Evolutionary conservation across 2,797 vertebrate genomes (phyloP), one percentile per base, ranked within the genome.

Genomic region (Pelobates cultripes): DNA sequence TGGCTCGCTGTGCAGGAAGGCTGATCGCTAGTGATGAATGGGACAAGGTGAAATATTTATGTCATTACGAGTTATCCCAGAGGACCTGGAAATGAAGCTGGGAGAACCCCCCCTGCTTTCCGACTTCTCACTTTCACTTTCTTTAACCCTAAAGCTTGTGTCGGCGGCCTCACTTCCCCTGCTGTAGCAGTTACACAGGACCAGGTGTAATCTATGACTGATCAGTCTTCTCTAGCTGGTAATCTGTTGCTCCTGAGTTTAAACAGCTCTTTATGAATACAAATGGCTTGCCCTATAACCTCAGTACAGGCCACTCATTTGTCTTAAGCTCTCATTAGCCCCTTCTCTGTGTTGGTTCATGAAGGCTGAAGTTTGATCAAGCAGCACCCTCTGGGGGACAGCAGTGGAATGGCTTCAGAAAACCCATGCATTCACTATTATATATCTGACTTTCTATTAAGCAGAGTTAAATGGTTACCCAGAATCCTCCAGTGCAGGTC

Each of bases 191-290:
- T 44, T 3, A 7, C 75, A 55, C 12, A 41, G 28, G 43, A 64
- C 28, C 53, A 17, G 14, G 66, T 70, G 51, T 73, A 73, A 72
- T 41, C 12, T 40, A 53, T 3, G 8, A 40, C 60, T 42, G 45
- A 77, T 73, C 75, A 45, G 61, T 15, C 68, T 67, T 17, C 68
- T 43, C 15, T 28, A 17, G 17, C 10, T 53, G n/a, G 42, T 81
- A 66, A 81, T 81, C 57, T 77, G 74, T 64, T 40, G 68, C 44
- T 53, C 5, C 6, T 43, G 45, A 15, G 67, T 44, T 70, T 63
- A 70, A 60, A 55, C 72, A 45, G 41, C 74, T 70, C 42, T 57
- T 73, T 47, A 77, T 73, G 61, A 61, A 82, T 73, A 82, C 40
- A 77, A 77, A 73, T 44, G 42, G 4, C 42, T 77, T 42, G 17